Conservation (phyloP, 92 coral and sea anemone genomes). For the Palythoa heliodiscus region DNA sequence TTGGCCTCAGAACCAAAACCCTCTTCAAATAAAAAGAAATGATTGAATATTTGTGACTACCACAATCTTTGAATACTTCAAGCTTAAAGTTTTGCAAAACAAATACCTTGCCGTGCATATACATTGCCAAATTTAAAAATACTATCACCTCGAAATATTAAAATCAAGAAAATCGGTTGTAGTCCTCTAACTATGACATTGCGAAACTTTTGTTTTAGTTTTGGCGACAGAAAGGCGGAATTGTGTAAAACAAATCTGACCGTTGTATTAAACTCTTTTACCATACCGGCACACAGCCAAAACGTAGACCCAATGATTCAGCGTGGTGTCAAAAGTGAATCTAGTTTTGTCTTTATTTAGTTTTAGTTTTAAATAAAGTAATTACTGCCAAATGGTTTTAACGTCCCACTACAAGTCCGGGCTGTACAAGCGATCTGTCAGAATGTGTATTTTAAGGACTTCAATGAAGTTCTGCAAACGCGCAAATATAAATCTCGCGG, state of each 20-base stretch:
- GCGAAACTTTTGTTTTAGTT: neutral
- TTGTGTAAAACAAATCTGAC: neutral
- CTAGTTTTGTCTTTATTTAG: neutral
- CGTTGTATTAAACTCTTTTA: neutral
- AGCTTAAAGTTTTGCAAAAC: neutral
- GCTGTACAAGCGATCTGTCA: neutral
- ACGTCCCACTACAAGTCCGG: neutral
- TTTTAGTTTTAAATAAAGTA: slow-evolving; percentile 6
- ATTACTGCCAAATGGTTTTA: neutral
- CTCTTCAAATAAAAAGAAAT: neutral
- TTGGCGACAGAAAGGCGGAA: slow-evolving; percentile 7
- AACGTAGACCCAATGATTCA: neutral
- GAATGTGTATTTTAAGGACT: neutral
- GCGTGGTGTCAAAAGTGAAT: neutral
- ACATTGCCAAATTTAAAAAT: neutral
- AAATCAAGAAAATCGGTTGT: neutral
- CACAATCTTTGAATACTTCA: neutral
- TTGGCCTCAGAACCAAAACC: slow-evolving; percentile 8
- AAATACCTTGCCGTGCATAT: neutral
- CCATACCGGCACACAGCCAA: slow-evolving; percentile 8
- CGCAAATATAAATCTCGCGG: neutral
- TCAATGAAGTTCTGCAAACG: neutral
- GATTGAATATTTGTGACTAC: neutral
- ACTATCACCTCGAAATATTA: neutral
- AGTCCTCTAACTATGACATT: neutral